These are phyloP conservation scores for Leptothorax acervorum DNA, from an alignment of 2,888 invertebrate species.

Conservation along the genomic window DNA sequence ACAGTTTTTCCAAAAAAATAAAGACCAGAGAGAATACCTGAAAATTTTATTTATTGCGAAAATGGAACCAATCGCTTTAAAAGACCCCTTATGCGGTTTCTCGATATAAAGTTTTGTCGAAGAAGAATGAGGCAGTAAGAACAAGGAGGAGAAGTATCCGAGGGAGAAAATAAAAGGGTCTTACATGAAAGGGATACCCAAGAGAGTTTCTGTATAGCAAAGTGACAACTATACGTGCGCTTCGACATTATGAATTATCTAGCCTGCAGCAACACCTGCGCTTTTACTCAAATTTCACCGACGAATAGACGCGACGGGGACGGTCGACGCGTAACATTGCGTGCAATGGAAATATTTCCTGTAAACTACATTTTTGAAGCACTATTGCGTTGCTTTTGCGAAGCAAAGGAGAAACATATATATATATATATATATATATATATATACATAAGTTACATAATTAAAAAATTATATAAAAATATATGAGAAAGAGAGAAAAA, in stretches of 20 bases:
- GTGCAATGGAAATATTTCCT: constrained; percentile 9
- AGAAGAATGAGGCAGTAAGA: neutral
- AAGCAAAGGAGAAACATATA: no score
- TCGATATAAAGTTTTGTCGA: constrained; percentile 39
- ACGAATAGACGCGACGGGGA: constrained; percentile 61
- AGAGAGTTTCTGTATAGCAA: constrained; percentile 40
- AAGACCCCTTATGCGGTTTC: constrained; percentile 57
- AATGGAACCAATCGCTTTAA: constrained; percentile 65
- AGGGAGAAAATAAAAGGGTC: constrained; percentile 18
- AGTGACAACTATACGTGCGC: constrained; percentile 61
- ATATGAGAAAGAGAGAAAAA: neutral
- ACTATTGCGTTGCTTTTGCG: neutral
- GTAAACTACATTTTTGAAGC: constrained; percentile 1
- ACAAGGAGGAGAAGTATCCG: neutral
- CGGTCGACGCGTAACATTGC: constrained; percentile 36
- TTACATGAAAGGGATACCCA: constrained; percentile 5
- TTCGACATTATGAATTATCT: constrained; percentile 73
- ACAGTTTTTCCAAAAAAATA: neutral
- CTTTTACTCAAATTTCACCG: constrained; percentile 65
- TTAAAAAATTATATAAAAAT: neutral
- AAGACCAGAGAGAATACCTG: neutral
- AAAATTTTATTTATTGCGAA: constrained; percentile 4
- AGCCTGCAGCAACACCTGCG: constrained; percentile 67
- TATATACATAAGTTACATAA: neutral
- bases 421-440: neutral